Evolutionary conservation across 2,797 vertebrate species (phyloP).

Genomic region (Malacoraja senta): DNA sequence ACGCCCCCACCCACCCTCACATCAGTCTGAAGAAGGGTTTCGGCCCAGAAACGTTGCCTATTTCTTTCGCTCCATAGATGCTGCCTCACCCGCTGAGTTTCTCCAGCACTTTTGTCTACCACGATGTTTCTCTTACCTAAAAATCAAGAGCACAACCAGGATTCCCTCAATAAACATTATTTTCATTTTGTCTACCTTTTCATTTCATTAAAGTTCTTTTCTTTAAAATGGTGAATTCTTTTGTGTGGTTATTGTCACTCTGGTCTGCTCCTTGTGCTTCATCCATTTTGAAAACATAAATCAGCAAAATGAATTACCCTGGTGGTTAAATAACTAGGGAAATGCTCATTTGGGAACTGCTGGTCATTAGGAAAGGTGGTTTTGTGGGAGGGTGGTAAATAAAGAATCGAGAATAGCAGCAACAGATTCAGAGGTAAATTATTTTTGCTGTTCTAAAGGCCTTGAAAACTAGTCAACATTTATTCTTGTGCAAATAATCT

Average conservation of each 20-base stretch:
- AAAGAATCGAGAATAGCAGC: background rate
- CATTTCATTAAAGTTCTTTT: background rate
- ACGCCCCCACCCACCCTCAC: too few species aligned
- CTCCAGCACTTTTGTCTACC: too few species aligned
- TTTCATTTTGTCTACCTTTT: background rate
- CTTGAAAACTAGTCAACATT: background rate
- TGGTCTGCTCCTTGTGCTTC: background rate
- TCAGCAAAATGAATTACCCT: background rate
- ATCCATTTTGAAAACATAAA: background rate
- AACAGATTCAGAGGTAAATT: background rate
- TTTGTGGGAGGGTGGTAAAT: too few species aligned
- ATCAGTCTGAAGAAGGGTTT: too few species aligned
- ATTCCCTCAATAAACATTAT: background rate
- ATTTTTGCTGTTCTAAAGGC: background rate
- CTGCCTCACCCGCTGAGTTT: too few species aligned
- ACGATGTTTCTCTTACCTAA: background rate
- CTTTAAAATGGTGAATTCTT: background rate
- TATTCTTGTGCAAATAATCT: background rate
- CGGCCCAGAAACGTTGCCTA: too few species aligned
- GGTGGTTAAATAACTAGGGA: too few species aligned
- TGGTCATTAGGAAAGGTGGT: background rate
- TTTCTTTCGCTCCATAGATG: too few species aligned
- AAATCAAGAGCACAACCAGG: background rate
- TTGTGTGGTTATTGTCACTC: background rate
- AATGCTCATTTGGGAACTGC: background rate